Conservation (phyloP, 1,140 invertebrate species). For the Bradysia coprophila region DNA sequence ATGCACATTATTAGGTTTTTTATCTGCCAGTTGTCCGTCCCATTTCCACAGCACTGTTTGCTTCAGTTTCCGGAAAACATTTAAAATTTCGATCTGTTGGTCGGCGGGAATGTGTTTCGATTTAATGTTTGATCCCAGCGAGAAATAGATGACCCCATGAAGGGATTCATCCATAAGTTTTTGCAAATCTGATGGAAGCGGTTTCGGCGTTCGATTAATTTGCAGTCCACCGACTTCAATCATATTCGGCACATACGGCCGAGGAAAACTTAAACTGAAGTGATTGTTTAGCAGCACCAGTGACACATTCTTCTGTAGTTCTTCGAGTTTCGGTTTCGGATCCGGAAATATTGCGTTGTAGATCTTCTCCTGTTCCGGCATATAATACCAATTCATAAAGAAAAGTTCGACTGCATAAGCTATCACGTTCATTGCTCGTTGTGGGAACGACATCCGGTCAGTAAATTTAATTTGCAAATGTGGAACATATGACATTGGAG, state of each 20-base stretch:
- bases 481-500: constrained; percentile 7
- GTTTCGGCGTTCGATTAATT: neutral
- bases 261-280: constrained; percentile 15
- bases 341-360: constrained; percentile 13
- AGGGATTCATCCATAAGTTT: constrained; percentile 35
- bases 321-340: constrained; percentile 7
- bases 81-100: constrained; percentile 26
- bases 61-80: constrained; percentile 29
- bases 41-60: constrained; percentile 47
- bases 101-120: constrained; percentile 22
- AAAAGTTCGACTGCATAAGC: constrained; percentile 2
- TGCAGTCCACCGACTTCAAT: constrained; percentile 3
- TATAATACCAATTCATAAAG: constrained; percentile 6
- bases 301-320: constrained; percentile 10
- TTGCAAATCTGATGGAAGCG: constrained; percentile 28
- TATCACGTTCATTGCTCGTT: constrained; percentile 26
- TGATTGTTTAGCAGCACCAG: constrained; percentile 22
- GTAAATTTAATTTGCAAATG: constrained; percentile 15
- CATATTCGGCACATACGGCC: constrained; percentile 20
- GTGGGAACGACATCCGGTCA: constrained; percentile 28
- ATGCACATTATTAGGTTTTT: constrained; percentile 28
- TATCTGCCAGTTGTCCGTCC: constrained; percentile 27
- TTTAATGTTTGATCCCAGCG: constrained; percentile 34
- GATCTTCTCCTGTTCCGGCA: constrained; percentile 10
- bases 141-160: constrained; percentile 41